These are phyloP conservation scores for Melospiza georgiana DNA, from an alignment of 2,113 vertebrate genomes.

Conservation along the genomic window DNA sequence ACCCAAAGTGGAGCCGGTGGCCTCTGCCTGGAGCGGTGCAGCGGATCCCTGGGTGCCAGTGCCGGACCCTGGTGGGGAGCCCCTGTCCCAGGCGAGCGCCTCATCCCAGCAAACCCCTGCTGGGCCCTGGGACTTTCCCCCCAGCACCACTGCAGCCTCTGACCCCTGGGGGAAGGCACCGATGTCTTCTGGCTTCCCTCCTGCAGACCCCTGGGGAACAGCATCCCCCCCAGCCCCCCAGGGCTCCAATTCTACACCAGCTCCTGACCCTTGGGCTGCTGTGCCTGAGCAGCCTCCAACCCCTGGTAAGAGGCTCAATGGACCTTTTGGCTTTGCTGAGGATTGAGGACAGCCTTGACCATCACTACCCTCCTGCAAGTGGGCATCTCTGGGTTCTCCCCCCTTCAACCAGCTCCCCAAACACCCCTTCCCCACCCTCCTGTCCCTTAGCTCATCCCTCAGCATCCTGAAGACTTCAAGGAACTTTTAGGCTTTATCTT, in stretches of 20 bases:
- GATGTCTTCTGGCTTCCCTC: slow-evolving; percentile 48
- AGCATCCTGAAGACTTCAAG: not conserved
- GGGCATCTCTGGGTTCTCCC: not conserved
- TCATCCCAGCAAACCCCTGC: slow-evolving; percentile 57
- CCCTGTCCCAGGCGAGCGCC: slow-evolving; percentile 25
- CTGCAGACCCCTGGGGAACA: slow-evolving; percentile 68
- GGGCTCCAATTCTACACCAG: not conserved
- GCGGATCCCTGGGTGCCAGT: slow-evolving; percentile 75
- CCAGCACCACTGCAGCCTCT: slow-evolving; percentile 39
- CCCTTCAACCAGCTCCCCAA: not conserved
- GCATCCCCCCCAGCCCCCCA: slow-evolving; percentile 46
- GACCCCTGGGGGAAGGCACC: slow-evolving; percentile 76
- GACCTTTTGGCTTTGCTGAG: not conserved
- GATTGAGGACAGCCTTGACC: not conserved
- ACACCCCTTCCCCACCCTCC: not conserved
- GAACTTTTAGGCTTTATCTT: not conserved
- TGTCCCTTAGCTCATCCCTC: not conserved
- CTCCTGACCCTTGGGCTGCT: slow-evolving; percentile 70
- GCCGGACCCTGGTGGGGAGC: slow-evolving; percentile 39
- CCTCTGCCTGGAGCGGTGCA: slow-evolving; percentile 69
- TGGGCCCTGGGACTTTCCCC: slow-evolving; percentile 70
- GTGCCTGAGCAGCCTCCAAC: slow-evolving; percentile 50
- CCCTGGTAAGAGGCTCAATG: slow-evolving; percentile 58
- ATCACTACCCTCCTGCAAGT: not conserved
- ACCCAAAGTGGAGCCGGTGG: slow-evolving; percentile 49